These are phyloP conservation scores for Tipula unca DNA, from an alignment of 2,888 invertebrate species.

Conservation along the genomic window DNA sequence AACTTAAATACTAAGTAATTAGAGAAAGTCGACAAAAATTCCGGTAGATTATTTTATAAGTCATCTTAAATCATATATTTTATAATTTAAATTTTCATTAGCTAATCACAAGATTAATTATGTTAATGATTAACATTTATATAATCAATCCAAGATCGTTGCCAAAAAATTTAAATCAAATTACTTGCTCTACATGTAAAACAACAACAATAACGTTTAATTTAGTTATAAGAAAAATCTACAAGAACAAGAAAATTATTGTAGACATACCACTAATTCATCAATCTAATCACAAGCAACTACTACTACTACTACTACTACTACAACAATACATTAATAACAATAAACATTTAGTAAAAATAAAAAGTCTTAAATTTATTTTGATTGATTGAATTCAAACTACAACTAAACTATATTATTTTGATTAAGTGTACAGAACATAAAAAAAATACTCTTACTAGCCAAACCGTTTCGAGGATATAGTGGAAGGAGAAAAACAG, in stretches of 20 bases:
- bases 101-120: no score
- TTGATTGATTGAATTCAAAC: constrained; percentile 8
- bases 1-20: no score
- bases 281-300: neutral
- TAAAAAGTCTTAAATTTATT: neutral
- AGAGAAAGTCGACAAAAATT: no score
- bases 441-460: neutral
- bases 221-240: neutral
- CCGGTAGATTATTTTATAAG: no score
- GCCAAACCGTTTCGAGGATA: neutral
- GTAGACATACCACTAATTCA: neutral
- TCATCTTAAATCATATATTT: no score
- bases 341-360: neutral
- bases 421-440: neutral
- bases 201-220: neutral
- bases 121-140: neutral
- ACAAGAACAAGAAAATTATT: neutral
- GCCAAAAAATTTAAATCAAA: neutral
- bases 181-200: neutral
- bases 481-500: neutral
- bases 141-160: neutral
- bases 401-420: neutral
- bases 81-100: no score
- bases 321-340: no score
- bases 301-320: neutral